A percentile compares a stretch with the other conserved stretches of the same genome.
Conservation (phyloP, 1,140 invertebrate species). For the Antheraea pernyi region DNA sequence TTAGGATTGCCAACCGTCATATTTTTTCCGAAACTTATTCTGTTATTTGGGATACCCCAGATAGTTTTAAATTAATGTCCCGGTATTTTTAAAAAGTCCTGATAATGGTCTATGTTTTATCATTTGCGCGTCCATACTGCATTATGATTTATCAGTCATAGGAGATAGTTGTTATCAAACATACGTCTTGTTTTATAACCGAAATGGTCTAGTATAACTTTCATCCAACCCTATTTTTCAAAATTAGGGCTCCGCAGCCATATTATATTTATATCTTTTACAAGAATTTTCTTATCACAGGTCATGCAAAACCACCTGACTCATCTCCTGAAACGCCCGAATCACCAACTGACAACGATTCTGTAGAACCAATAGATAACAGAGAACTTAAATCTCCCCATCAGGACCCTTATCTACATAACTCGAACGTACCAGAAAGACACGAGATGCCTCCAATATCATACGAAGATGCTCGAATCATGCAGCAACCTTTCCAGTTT, state of each 20-base stretch:
- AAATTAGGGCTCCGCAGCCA: background rate
- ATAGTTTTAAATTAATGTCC: too few relatives aligned
- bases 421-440: slow-evolving; percentile 33
- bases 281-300: slow-evolving; percentile 20
- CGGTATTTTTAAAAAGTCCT: too few relatives aligned
- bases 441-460: slow-evolving; percentile 44
- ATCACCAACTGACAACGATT: slow-evolving; percentile 57
- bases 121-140: too few relatives aligned
- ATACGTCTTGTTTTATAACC: too few relatives aligned
- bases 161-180: too few relatives aligned
- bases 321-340: slow-evolving; percentile 65
- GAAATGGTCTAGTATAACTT: too few relatives aligned
- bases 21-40: too few relatives aligned
- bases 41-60: too few relatives aligned
- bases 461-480: slow-evolving; percentile 52
- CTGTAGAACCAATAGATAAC: slow-evolving; percentile 56
- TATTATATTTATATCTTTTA: background rate
- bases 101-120: too few relatives aligned
- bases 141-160: too few relatives aligned
- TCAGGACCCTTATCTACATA: slow-evolving; percentile 54
- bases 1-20: too few relatives aligned
- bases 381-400: slow-evolving; percentile 56
- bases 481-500: slow-evolving; percentile 59
- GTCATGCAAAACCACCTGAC: slow-evolving; percentile 55
- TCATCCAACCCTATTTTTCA: too few relatives aligned